These are phyloP conservation scores for Syrista parreyssii DNA, from an alignment of 2,888 invertebrate genomes.

Conservation along the genomic window DNA sequence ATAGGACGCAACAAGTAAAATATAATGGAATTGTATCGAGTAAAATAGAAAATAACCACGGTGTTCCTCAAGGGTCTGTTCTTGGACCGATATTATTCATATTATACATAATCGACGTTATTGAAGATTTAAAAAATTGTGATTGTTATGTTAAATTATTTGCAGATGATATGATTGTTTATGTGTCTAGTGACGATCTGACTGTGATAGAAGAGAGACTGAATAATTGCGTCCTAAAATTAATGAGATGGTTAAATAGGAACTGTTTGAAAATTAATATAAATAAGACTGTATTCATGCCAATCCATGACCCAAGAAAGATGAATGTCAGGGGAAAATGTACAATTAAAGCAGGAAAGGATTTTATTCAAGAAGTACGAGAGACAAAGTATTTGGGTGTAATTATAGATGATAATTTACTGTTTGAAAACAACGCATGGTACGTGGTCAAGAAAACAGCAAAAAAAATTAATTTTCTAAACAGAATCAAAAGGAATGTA, in stretches of 20 bases:
- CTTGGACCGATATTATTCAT: slow-evolving; percentile 14
- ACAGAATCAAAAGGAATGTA: slow-evolving; percentile 10
- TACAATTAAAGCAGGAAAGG: slow-evolving; percentile 6
- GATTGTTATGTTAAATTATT: slow-evolving; percentile 21
- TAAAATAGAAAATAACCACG: slow-evolving; percentile 4
- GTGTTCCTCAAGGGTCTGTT: background rate
- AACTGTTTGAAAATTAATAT: slow-evolving; percentile 14
- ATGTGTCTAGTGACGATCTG: slow-evolving; percentile 6
- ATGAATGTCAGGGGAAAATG: slow-evolving; percentile 1
- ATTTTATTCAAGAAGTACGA: slow-evolving; percentile 10
- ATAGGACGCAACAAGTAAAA: slow-evolving; percentile 9
- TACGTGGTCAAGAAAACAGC: slow-evolving; percentile 11
- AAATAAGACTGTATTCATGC: slow-evolving; percentile 14
- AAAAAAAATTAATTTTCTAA: slow-evolving; percentile 15
- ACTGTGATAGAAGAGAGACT: slow-evolving; percentile 6
- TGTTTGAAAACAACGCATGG: slow-evolving; percentile 14
- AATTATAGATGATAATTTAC: slow-evolving; percentile 18
- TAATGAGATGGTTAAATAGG: background rate
- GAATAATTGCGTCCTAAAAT: background rate
- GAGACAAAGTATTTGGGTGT: slow-evolving; percentile 18
- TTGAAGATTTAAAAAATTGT: slow-evolving; percentile 4
- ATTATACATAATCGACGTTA: slow-evolving; percentile 27
- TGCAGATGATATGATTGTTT: slow-evolving; percentile 24
- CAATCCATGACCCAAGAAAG: slow-evolving; percentile 15
- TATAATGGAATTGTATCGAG: background rate